Percentiles rank a stretch among this genome's conserved stretches.
phyloP scores from a whole-genome alignment of 2,797 vertebrate species.

The Phyllotis vaccarum region DNA sequence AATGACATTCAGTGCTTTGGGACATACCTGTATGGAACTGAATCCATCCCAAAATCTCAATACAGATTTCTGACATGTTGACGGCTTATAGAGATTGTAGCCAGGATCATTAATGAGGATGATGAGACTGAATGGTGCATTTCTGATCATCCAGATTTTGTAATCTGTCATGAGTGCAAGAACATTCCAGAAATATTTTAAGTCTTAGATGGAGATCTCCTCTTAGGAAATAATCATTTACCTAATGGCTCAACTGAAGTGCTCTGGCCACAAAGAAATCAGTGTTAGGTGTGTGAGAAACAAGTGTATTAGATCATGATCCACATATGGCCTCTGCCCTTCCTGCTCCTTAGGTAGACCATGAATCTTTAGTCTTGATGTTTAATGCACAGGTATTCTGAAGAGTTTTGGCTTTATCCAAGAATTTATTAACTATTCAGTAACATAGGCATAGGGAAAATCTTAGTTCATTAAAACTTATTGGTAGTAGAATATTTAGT shows the following conservation, averaged over 20 bases:
- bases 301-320: accelerated
- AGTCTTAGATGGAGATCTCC: not conserved
- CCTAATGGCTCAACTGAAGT: not conserved
- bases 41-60: not conserved
- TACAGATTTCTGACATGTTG: not conserved
- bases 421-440: not conserved
- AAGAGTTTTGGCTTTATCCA: not conserved
- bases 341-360: not conserved
- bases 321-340: accelerated
- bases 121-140: not conserved
- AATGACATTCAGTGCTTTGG: not conserved
- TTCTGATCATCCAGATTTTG: not conserved
- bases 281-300: not conserved
- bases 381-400: not conserved
- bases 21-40: not conserved
- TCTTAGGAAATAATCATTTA: not conserved
- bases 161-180: not conserved
- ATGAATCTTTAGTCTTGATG: not conserved
- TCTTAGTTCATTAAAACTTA: not conserved
- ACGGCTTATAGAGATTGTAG: not conserved
- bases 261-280: not conserved
- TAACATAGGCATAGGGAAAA: not conserved
- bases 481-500: not conserved
- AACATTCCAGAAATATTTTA: accelerated
- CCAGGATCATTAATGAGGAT: not conserved